Base-by-base conservation (phyloP, 2,888 invertebrate species). In the Phyllotreta striolata region DNA sequence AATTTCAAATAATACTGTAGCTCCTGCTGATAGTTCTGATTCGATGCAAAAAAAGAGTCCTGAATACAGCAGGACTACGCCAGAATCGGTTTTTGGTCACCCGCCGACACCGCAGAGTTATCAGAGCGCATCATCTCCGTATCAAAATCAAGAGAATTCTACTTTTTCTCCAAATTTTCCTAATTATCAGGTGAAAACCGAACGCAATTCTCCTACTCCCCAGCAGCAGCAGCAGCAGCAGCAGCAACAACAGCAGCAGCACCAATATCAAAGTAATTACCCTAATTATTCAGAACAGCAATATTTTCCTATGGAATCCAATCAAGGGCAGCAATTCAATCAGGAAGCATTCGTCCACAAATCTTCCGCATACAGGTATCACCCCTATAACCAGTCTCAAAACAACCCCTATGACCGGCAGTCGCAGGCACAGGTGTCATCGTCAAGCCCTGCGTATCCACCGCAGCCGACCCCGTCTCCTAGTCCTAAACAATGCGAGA, bases 401-500 rank as follows among this genome's bases (percentile, higher is more conserved):
- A 79, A 80, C 51, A 78, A 86, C 73, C 84, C 84, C 73, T 77
- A 78, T 41, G 87, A 87, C 39, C 67, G 73, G n/a, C 69, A 69
- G 84, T 64, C 76, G 24, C 74, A 75, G 67, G 70, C 73, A 58
- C 77, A 77, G 70, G 78, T 78, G 63, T 73, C 79, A 12, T 78
- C 79, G 54, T 83, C 76, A 73, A 87, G 84, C 77, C 87, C 86
- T 40, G 78, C 85, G 52, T 86, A 86, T 69, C 86, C 86, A 24
- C 88, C 87, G 74, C 88, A 88, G 74, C 88, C 90, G 9, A 88
- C 90, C 39, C 90, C 90, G 44, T 89, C 90, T 9, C 86, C 89
- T 0, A 89, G 89, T 65, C 88, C 88, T 1, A 87, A 89, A 77
- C 91, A 92, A 79, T 93, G 93, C 80, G 93, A 93, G 78, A 92